phyloP scores from a whole-genome alignment of 2,888 invertebrate species.

The Cabera pusaria region DNA sequence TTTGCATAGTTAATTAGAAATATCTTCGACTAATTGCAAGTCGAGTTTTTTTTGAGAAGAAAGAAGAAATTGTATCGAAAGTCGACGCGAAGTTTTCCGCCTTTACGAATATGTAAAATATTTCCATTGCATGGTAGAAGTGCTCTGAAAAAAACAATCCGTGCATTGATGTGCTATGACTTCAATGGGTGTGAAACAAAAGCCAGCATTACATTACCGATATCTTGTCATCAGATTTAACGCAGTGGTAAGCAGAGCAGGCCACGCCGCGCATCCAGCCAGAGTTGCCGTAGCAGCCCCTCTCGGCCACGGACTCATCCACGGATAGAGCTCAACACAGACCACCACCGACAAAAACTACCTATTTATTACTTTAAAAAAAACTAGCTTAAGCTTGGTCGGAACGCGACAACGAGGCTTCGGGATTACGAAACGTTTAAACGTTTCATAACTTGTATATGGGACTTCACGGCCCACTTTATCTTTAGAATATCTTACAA shows the following conservation, averaged over 20 bases:
- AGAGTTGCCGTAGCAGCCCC: conserved; percentile 64
- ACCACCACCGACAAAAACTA: conserved; percentile 40
- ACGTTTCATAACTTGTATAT: conserved; percentile 74
- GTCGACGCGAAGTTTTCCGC: too few relatives aligned
- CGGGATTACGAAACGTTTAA: conserved; percentile 41
- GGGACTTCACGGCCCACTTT: conserved; percentile 64
- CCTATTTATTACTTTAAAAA: conserved; percentile 68
- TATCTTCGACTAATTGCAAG: too few relatives aligned
- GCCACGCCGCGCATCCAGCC: conserved; percentile 82
- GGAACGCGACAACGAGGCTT: conserved; percentile 43
- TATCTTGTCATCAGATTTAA: conserved; percentile 72
- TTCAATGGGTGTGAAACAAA: too few relatives aligned
- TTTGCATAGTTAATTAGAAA: too few relatives aligned
- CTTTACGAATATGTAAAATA: too few relatives aligned
- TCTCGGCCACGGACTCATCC: conserved; percentile 58
- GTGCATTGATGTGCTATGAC: too few relatives aligned
- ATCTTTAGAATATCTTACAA: conserved; percentile 36
- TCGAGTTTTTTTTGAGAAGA: too few relatives aligned
- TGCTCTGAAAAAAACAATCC: too few relatives aligned
- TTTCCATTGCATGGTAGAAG: too few relatives aligned
- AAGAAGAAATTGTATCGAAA: too few relatives aligned
- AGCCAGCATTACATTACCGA: not conserved
- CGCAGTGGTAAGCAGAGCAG: conserved; percentile 82
- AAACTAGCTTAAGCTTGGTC: conserved; percentile 69
- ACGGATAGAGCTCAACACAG: conserved; percentile 49